Conservation (phyloP, 2,888 invertebrate species). For the Salticus scenicus region DNA sequence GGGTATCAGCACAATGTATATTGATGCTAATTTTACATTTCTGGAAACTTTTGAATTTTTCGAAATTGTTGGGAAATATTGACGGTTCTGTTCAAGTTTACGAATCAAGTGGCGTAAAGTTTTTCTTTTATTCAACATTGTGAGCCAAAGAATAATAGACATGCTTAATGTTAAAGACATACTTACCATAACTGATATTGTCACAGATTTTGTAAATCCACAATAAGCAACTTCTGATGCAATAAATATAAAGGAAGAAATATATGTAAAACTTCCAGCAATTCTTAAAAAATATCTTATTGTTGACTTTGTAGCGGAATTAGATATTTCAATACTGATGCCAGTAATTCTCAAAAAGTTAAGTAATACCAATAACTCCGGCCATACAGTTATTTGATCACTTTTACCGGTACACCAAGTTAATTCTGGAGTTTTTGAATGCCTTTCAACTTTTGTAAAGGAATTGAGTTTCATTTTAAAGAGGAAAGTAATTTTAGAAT, state of each 20-base stretch:
- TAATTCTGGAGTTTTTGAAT: no score
- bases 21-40: not conserved
- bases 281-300: not conserved
- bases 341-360: constrained; percentile 24
- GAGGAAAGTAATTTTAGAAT: no score
- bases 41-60: not conserved
- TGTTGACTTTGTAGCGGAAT: not conserved
- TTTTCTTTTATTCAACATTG: constrained; percentile 19
- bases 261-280: not conserved
- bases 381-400: not conserved
- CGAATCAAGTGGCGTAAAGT: constrained; percentile 12
- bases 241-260: constrained; percentile 19
- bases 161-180: constrained; percentile 35
- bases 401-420: no score
- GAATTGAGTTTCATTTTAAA: no score
- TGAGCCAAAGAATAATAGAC: constrained; percentile 31
- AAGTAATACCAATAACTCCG: not conserved
- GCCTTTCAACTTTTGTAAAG: no score
- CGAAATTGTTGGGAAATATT: not conserved
- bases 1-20: constrained; percentile 22
- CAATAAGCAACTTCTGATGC: constrained; percentile 41
- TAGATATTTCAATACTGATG: not conserved
- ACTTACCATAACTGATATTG: constrained; percentile 28
- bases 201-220: constrained; percentile 35
- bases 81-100: not conserved